Conservation (phyloP, 2,113 vertebrate species). For the Hemiprocne comata region DNA sequence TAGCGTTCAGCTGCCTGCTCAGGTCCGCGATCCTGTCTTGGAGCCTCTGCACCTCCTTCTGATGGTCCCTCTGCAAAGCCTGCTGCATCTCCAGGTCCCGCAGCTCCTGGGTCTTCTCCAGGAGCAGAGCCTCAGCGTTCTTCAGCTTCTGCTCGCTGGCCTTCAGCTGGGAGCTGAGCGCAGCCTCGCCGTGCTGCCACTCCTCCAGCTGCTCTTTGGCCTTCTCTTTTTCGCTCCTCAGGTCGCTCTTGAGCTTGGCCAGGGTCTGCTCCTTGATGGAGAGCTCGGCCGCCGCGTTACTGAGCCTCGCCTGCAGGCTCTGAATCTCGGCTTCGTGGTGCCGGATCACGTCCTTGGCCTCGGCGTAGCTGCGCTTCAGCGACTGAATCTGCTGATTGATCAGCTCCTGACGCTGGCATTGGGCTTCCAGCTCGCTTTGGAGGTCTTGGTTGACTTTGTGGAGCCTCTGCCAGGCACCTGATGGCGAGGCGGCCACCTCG, state of each 20-base stretch:
- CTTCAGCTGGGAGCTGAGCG: constrained; percentile 84
- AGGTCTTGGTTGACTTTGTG: constrained; percentile 93
- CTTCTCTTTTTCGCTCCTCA: constrained; percentile 87
- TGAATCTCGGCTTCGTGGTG: constrained; percentile 90
- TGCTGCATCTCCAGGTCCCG: constrained; percentile 89
- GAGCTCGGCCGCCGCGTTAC: constrained; percentile 87
- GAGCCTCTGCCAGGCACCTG: constrained; percentile 89
- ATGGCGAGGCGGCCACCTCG: constrained; percentile 83
- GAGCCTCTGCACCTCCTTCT: constrained; percentile 87
- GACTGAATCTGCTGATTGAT: constrained; percentile 89
- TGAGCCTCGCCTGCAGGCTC: constrained; percentile 86
- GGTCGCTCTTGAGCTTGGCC: constrained; percentile 87
- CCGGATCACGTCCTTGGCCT: constrained; percentile 88
- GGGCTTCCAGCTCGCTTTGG: constrained; percentile 88
- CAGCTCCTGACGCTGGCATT: constrained; percentile 88
- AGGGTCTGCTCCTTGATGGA: constrained; percentile 88
- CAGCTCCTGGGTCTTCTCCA: constrained; percentile 90
- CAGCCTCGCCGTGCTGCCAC: constrained; percentile 79
- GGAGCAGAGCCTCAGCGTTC: constrained; percentile 85
- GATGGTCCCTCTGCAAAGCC: constrained; percentile 87
- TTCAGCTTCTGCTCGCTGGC: constrained; percentile 91
- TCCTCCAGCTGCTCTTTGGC: constrained; percentile 88
- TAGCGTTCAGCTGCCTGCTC: constrained; percentile 81
- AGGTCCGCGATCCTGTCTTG: constrained; percentile 88
- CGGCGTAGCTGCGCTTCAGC: constrained; percentile 89